Conservation (phyloP, 2,113 vertebrate species). For the Ochotona princeps region DNA sequence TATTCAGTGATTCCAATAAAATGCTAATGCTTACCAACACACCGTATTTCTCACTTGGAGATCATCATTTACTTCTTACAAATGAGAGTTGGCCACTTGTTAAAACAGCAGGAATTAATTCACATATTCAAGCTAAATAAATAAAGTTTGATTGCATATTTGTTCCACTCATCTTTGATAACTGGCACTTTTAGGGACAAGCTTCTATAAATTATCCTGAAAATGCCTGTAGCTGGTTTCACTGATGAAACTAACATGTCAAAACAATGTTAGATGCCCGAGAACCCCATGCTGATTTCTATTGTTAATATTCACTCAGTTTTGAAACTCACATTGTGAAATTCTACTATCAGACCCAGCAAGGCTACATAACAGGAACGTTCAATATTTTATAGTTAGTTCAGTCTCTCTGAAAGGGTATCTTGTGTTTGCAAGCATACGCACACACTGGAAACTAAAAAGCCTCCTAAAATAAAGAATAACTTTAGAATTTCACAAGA, state of each 20-base stretch:
- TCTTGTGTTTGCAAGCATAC: neutral
- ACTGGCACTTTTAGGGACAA: conserved; percentile 42
- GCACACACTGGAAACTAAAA: neutral
- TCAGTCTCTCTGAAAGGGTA: neutral
- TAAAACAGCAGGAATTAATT: conserved; percentile 73
- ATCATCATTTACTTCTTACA: conserved; percentile 63
- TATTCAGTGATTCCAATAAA: conserved; percentile 67
- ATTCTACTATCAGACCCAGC: neutral
- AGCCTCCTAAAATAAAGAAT: neutral
- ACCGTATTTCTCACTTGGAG: conserved; percentile 75
- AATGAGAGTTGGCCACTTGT: conserved; percentile 66
- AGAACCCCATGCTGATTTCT: neutral
- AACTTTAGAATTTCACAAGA: neutral
- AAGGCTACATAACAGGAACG: neutral
- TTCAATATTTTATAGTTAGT: neutral
- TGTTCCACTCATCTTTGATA: conserved; percentile 57
- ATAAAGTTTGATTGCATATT: conserved; percentile 70
- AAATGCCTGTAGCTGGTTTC: conserved; percentile 42
- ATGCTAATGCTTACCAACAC: conserved; percentile 72
- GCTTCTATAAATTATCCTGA: conserved; percentile 41
- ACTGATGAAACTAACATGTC: neutral
- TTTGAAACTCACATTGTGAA: neutral
- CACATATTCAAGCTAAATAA: conserved; percentile 64
- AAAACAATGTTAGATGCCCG: neutral
- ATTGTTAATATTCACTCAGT: neutral